These are phyloP conservation scores for Drosophila tristis DNA, from an alignment of 1,140 invertebrate species.

Conservation along the genomic window DNA sequence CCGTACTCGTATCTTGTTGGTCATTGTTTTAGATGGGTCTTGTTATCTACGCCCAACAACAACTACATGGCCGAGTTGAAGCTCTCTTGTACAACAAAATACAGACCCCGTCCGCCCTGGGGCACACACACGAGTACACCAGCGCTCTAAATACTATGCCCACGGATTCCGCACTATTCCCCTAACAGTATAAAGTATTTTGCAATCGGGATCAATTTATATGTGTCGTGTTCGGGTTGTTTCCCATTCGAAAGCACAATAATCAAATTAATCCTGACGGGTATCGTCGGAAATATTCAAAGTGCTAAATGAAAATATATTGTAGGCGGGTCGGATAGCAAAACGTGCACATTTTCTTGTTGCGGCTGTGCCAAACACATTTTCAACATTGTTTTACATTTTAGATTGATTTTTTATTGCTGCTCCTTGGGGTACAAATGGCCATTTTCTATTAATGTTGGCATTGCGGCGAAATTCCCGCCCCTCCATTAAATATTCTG, in stretches of 20 bases:
- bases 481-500: constrained; percentile 26
- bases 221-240: too few species aligned
- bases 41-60: constrained; percentile 7
- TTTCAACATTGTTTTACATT: constrained; percentile 26
- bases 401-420: constrained; percentile 44
- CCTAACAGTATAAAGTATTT: too few species aligned
- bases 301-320: not conserved
- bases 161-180: too few species aligned
- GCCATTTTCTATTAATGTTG: constrained; percentile 38
- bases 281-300: not conserved
- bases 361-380: not conserved
- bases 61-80: not conserved
- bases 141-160: too few species aligned
- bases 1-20: constrained; percentile 2
- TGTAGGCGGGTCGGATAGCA: not conserved
- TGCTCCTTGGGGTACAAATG: constrained; percentile 7
- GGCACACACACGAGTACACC: too few species aligned
- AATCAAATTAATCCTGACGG: too few species aligned
- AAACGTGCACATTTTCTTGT: not conserved
- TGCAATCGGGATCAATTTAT: too few species aligned
- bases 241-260: too few species aligned
- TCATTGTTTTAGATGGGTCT: constrained; percentile 29
- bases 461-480: constrained; percentile 8
- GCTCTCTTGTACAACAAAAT: too few species aligned
- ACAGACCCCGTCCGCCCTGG: too few species aligned